A percentile compares a stretch with the other conserved stretches of the same genome.
These are phyloP conservation scores for Paguma larvata DNA, from an alignment of 2,797 vertebrate genomes.

Conservation along the genomic window DNA sequence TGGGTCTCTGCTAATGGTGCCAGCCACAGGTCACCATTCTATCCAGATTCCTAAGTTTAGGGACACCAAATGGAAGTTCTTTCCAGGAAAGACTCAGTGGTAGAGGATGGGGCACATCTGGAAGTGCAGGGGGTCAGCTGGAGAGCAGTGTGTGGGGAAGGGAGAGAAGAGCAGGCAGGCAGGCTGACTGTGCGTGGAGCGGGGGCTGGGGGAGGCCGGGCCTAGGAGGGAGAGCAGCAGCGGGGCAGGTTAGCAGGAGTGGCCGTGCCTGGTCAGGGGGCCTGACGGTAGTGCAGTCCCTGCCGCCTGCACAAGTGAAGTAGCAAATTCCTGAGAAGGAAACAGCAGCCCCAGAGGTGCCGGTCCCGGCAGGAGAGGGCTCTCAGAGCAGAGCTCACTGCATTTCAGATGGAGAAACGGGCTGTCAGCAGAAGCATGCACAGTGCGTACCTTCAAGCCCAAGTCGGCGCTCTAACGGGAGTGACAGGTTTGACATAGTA, in stretches of 20 bases:
- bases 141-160: not conserved
- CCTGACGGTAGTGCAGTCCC: not conserved
- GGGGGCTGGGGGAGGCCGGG: not conserved
- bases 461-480: not conserved
- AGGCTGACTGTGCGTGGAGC: not conserved
- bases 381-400: not conserved
- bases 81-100: not conserved
- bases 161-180: not conserved
- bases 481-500: not conserved
- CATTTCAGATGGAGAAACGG: not conserved
- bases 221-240: not conserved
- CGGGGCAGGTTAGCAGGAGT: not conserved
- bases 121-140: accelerated
- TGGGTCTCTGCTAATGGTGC: not conserved
- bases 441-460: not conserved
- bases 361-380: not conserved
- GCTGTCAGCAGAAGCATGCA: not conserved
- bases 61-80: not conserved
- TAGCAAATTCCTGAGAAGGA: not conserved
- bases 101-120: not conserved
- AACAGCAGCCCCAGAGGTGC: not conserved
- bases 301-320: not conserved
- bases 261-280: not conserved
- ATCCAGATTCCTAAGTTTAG: not conserved
- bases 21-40: no score